A percentile compares a stretch with the other conserved stretches of the same genome.
phyloP scores from a whole-genome alignment of 2,113 vertebrate species.

The Tachysurus fulvidraco region DNA sequence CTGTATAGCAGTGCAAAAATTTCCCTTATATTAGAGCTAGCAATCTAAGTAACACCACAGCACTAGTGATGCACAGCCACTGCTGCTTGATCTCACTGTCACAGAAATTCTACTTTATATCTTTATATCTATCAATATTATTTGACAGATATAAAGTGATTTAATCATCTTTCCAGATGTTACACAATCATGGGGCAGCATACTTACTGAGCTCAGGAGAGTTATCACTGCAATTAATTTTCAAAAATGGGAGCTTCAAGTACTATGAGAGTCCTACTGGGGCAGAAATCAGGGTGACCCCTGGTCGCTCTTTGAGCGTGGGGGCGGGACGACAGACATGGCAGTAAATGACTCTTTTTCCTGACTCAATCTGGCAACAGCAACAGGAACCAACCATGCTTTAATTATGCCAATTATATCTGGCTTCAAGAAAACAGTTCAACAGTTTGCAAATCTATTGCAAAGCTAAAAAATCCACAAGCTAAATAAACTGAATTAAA shows the following conservation, averaged over 20 bases:
- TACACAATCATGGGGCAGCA: background rate
- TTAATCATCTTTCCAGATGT: background rate
- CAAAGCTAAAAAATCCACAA: background rate
- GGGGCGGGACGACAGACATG: background rate
- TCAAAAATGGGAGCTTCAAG: background rate
- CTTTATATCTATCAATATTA: too few species aligned
- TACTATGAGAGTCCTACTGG: background rate
- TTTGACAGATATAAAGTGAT: background rate
- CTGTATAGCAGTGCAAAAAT: conserved; percentile 17
- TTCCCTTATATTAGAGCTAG: background rate
- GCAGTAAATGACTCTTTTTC: background rate
- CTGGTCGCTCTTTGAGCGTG: background rate
- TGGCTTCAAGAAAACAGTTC: background rate
- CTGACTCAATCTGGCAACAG: background rate
- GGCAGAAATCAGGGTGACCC: background rate
- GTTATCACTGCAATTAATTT: background rate
- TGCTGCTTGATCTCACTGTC: background rate
- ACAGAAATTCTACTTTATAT: background rate
- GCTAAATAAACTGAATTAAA: background rate
- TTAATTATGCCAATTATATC: background rate
- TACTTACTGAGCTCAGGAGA: background rate
- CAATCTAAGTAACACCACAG: background rate
- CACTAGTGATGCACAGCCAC: background rate
- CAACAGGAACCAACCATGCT: background rate
- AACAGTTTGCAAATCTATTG: background rate